phyloP scores from a whole-genome alignment of 2,888 invertebrate species.

The Orthosia gracilis region DNA sequence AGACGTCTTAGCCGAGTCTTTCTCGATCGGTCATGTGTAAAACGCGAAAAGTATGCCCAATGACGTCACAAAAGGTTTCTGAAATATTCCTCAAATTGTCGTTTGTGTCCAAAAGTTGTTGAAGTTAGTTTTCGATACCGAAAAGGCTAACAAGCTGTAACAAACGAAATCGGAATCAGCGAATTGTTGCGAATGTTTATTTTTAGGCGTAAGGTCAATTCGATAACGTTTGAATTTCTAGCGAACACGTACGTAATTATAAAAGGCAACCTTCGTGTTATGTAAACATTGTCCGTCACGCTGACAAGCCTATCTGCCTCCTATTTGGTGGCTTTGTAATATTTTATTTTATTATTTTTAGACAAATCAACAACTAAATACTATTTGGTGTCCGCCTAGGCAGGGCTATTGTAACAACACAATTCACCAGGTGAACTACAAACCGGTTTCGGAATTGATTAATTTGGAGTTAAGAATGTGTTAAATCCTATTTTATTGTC shows the following conservation, averaged over 20 bases:
- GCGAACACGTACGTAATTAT: neutral
- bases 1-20: constrained; percentile 40
- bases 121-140: constrained; percentile 39
- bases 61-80: constrained; percentile 50
- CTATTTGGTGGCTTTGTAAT: too few relatives aligned
- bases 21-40: constrained; percentile 41
- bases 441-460: too few relatives aligned
- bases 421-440: too few relatives aligned
- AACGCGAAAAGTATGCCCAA: constrained; percentile 64
- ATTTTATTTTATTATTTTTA: too few relatives aligned
- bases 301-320: neutral
- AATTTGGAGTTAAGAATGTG: too few relatives aligned
- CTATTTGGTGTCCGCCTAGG: too few relatives aligned
- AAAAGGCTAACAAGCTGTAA: constrained; percentile 29
- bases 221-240: neutral
- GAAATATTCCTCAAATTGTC: constrained; percentile 42
- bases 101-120: constrained; percentile 36
- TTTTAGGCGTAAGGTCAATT: constrained; percentile 30
- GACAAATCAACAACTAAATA: too few relatives aligned
- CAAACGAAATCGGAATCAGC: neutral
- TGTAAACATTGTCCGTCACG: neutral
- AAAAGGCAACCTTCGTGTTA: neutral
- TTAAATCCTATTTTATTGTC: too few relatives aligned
- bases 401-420: too few relatives aligned
- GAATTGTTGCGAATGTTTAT: constrained; percentile 13